These are phyloP conservation scores for Sphecodes monilicornis DNA, from an alignment of 2,888 invertebrate genomes.

Conservation along the genomic window DNA sequence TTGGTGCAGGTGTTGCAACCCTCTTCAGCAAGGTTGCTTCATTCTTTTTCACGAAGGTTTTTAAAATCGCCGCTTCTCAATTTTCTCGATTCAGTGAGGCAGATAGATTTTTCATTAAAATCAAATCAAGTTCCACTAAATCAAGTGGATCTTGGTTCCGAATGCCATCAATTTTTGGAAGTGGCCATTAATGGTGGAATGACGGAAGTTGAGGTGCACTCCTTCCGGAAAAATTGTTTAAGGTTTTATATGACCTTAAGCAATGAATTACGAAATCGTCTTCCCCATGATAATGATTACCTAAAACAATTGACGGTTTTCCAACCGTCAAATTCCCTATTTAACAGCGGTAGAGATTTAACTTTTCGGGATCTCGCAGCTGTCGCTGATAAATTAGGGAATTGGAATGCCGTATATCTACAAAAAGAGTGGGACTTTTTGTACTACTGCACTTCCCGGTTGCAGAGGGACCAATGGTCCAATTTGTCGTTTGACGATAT, in stretches of 20 bases:
- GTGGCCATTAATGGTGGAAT: not conserved
- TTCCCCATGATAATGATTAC: not conserved
- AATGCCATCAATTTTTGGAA: conserved; percentile 1
- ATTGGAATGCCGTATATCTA: not conserved
- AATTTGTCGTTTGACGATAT: too few species aligned
- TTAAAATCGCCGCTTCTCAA: not conserved
- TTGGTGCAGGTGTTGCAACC: conserved; percentile 1
- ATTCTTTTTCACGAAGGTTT: not conserved
- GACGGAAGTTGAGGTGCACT: too few species aligned
- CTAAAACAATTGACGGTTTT: not conserved
- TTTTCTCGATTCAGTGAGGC: not conserved
- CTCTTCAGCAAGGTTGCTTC: not conserved
- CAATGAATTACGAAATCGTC: conserved; percentile 5
- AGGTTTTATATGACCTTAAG: not conserved
- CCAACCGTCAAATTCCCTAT: not conserved
- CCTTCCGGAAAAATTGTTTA: conserved; percentile 7
- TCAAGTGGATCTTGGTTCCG: conserved; percentile 13
- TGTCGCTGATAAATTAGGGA: conserved; percentile 6
- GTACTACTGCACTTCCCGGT: not conserved
- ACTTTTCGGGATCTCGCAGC: not conserved
- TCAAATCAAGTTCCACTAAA: not conserved
- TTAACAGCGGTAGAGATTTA: not conserved
- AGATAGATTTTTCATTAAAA: not conserved
- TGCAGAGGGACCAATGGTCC: not conserved
- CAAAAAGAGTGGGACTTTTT: not conserved